phyloP scores from a whole-genome alignment of 2,797 vertebrate genomes.

The Macrochelys suwanniensis region DNA sequence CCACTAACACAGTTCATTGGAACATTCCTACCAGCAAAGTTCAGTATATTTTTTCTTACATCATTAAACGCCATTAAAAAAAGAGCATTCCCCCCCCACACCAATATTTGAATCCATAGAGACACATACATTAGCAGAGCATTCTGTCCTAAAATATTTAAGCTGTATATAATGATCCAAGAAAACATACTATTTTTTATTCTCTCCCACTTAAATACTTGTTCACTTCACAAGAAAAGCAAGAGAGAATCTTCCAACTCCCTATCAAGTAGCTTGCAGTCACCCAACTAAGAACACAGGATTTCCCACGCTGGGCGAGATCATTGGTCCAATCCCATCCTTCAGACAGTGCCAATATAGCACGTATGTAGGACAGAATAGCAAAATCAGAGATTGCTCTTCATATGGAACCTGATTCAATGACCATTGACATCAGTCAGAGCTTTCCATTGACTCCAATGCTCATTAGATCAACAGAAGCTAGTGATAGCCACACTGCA shows the following conservation, averaged over 20 bases:
- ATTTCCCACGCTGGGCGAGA: neutral
- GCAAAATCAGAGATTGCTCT: conserved; percentile 18
- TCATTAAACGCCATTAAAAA: neutral
- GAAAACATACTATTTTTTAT: neutral
- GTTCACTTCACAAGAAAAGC: neutral
- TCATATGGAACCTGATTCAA: neutral
- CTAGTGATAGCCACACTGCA: neutral
- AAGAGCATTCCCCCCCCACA: neutral
- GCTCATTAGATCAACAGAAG: neutral
- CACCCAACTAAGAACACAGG: accelerated
- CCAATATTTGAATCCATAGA: neutral
- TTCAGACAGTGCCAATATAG: neutral
- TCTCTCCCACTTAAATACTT: neutral
- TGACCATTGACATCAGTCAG: neutral
- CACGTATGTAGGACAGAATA: neutral
- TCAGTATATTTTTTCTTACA: neutral
- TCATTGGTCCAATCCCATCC: neutral
- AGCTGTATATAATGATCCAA: neutral
- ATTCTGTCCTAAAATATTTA: neutral
- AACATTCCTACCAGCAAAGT: neutral
- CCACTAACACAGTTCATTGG: neutral
- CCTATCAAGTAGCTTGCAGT: neutral
- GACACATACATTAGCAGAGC: neutral
- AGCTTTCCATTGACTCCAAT: neutral
- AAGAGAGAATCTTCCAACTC: neutral